Conservation (phyloP, 2,113 vertebrate genomes). For the Ptilorrhoa leucosticta region DNA sequence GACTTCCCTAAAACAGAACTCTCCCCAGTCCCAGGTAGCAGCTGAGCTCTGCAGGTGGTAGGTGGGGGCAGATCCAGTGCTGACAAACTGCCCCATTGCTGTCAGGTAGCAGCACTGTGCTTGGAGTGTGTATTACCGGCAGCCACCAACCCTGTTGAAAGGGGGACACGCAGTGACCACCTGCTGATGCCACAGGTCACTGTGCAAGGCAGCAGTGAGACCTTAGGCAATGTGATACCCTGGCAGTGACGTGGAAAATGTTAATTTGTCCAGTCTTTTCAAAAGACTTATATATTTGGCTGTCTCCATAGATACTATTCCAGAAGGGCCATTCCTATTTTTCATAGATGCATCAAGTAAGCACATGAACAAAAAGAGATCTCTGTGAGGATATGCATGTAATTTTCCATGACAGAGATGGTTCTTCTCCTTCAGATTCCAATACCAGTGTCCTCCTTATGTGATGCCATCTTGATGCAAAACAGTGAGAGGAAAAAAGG, state of each 20-base stretch:
- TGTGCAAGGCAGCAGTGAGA: not conserved
- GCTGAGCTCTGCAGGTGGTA: not conserved
- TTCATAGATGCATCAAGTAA: not conserved
- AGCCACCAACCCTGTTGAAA: not conserved
- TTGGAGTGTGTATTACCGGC: rapidly evolving
- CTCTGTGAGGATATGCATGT: not conserved
- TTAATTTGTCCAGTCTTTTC: not conserved
- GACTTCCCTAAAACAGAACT: not conserved
- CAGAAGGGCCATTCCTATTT: not conserved
- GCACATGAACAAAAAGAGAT: not conserved
- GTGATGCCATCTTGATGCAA: rapidly evolving
- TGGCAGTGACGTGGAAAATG: rapidly evolving
- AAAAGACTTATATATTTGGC: not conserved
- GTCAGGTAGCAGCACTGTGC: not conserved
- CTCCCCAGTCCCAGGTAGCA: not conserved
- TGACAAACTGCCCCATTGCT: rapidly evolving
- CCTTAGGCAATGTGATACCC: not conserved
- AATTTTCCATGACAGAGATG: not conserved
- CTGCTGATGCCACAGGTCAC: not conserved
- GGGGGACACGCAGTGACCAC: not conserved
- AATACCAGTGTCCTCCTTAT: not conserved
- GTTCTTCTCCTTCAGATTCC: not conserved
- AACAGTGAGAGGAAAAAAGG: not conserved
- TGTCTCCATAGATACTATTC: not conserved
- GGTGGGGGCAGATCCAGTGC: rapidly evolving